Percentiles rank a stretch among this genome's conserved stretches.
Conservation (phyloP, 2,113 vertebrate species). For the Chitala chitala region DNA sequence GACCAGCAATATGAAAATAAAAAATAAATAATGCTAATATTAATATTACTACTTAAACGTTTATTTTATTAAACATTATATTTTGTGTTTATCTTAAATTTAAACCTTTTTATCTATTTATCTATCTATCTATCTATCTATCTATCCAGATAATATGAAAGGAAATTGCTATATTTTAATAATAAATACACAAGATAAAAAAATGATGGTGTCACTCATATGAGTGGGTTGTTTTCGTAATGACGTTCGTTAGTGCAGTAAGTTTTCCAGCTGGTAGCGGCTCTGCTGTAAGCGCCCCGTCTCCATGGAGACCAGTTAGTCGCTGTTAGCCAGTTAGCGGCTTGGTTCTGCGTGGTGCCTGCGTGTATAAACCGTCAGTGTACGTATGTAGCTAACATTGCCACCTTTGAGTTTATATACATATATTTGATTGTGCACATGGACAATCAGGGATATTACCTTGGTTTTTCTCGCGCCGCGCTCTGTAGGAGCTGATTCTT, state of each 20-base stretch:
- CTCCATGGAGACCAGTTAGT: constrained; percentile 51
- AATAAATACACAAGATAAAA: no score
- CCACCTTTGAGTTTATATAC: not conserved
- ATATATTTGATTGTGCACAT: not conserved
- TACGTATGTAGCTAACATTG: not conserved
- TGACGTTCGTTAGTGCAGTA: constrained; percentile 15
- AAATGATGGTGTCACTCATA: not conserved
- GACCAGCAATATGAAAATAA: not conserved
- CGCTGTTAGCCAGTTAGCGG: constrained; percentile 26
- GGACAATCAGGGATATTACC: not conserved
- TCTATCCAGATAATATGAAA: no score
- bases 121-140: no score
- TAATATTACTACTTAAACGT: not conserved
- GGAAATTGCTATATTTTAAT: no score
- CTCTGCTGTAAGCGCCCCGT: constrained; percentile 44
- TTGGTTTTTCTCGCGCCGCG: no score
- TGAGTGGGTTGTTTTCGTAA: not conserved
- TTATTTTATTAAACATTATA: not conserved
- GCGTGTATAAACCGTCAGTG: not conserved
- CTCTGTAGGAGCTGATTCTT: not conserved
- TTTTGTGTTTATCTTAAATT: not conserved
- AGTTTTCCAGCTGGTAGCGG: constrained; percentile 10
- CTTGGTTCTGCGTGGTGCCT: constrained; percentile 29
- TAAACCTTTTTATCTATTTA: no score
- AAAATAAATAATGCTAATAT: not conserved